Evolutionary conservation across 2,113 vertebrate species (phyloP), one percentile per base, ranked within the genome.

Genomic region (Podarcis muralis): DNA sequence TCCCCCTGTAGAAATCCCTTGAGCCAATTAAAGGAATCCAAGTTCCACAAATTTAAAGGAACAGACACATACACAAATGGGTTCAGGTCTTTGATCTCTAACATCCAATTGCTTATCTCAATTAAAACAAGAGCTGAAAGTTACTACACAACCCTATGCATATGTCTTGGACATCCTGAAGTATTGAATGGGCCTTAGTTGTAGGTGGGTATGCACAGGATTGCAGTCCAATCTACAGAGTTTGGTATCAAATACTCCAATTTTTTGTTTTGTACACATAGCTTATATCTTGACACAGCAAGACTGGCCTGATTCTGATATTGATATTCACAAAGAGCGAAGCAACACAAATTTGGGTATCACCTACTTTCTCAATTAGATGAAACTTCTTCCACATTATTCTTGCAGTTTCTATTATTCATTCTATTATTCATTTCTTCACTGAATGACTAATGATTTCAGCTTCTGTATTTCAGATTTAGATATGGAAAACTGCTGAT

Each of bases 261-360:
- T 25, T 20, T 53, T 13, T 74, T 85, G 62, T 90, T 62, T 1
- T 78, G 43, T 69, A 88, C 92, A 88, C 40, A 86, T 3, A 22
- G 72, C 84, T 92, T 88, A 88, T n/a, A 90, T 85, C 48, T 89
- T 92, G 75, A 83, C 43, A 20, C 18, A 87, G 68, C 59, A 12
- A 72, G 40, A 81, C 0, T 83, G 79, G 35, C 80, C 40, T 65
- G 68, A 87, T 66, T 80, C 66, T 35, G 25, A 91, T 94, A 86
- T 66, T 89, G 40, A 20, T 89, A 85, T 94, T 93, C 88, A 94
- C 84, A 94, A 95, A 94, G 93, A 95, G 88, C 95, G 85, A 94
- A 83, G 84, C 88, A 96, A 89, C 94, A 95, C 37, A 95, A 93
- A 95, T 87, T 92, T 76, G 30, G 95, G 65, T 88, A 95, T 94